These are phyloP conservation scores for Lycaena phlaeas DNA, from an alignment of 2,888 invertebrate species.

Conservation along the genomic window DNA sequence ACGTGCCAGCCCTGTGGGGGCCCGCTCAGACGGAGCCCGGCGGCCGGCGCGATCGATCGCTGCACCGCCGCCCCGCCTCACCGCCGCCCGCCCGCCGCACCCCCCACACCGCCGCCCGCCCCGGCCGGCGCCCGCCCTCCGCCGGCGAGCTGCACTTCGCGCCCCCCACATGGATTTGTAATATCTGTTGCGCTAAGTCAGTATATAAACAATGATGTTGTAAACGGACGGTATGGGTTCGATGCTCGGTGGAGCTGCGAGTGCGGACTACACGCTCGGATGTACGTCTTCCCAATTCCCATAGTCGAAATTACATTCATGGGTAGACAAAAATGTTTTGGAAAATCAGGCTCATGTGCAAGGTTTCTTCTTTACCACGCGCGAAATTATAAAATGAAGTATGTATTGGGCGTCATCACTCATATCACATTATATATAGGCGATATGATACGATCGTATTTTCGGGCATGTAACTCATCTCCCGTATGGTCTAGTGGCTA, in stretches of 20 bases:
- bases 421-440: not conserved
- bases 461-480: slow-evolving; percentile 18
- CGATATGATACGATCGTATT: no score
- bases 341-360: not conserved
- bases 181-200: not conserved
- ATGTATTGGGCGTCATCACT: not conserved
- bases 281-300: not conserved
- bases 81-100: not conserved
- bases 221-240: no score
- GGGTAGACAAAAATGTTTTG: no score
- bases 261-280: not conserved
- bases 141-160: not conserved
- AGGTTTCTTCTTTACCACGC: not conserved
- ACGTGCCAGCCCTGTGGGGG: not conserved
- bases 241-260: not conserved
- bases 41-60: not conserved
- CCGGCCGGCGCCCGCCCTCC: not conserved
- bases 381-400: not conserved
- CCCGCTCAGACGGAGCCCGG: not conserved
- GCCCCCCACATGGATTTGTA: not conserved
- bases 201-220: not conserved
- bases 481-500: slow-evolving; percentile 80
- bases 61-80: not conserved
- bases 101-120: not conserved
- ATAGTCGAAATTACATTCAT: not conserved